Evolutionary conservation across 2,797 vertebrate genomes (phyloP).

Genomic region (Diglossa cyanea): DNA sequence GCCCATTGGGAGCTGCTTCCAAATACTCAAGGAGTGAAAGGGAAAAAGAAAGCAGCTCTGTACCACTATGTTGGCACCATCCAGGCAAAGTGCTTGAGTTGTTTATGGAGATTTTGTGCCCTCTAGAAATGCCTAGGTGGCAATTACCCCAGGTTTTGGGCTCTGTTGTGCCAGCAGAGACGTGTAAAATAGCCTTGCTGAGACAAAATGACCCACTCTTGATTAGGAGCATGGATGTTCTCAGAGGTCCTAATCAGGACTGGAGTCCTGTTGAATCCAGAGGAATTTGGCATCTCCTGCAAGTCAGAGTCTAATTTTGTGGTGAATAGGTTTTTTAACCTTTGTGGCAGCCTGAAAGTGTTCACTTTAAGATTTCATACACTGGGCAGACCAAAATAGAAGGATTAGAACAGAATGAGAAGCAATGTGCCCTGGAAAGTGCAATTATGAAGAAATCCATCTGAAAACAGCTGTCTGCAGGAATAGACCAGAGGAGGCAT

Average conservation of each 20-base stretch:
- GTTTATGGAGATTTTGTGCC: neutral
- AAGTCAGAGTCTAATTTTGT: conserved; percentile 16
- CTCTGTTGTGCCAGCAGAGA: neutral
- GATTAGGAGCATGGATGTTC: neutral
- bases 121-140: neutral
- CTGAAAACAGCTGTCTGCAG: neutral
- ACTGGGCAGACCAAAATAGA: neutral
- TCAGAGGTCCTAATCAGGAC: neutral
- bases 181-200: neutral
- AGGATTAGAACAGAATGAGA: conserved; percentile 29
- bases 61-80: neutral
- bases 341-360: conserved; percentile 22
- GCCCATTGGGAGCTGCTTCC: neutral
- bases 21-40: neutral
- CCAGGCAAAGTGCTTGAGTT: neutral
- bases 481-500: neutral
- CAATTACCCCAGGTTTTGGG: neutral
- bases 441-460: conserved; percentile 9
- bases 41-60: neutral
- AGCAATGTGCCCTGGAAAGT: neutral
- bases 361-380: neutral
- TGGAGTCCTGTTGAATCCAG: neutral
- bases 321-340: conserved; percentile 40
- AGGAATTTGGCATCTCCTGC: neutral
- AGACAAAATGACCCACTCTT: neutral